Base-by-base conservation (phyloP, 1,140 invertebrate species). In the Antheraea pernyi region DNA sequence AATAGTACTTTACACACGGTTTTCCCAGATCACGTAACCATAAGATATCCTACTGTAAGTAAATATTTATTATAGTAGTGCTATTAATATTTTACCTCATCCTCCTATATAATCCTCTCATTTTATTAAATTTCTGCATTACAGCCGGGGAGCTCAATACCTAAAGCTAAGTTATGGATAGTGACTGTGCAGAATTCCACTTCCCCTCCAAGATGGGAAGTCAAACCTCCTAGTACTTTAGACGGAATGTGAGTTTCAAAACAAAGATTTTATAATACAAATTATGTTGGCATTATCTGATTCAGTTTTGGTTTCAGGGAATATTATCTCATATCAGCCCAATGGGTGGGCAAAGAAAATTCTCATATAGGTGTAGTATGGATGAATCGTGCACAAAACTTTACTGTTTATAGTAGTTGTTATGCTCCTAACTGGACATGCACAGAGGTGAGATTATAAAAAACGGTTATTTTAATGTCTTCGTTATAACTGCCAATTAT, bases 381-480 rank as follows among this genome's bases (percentile, higher is more conserved):
- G 96, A 96, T 98, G 94, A 98, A 97, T 79, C 94, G 98, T 75
- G 95, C 96, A 46, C 98, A 99, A 91, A 99, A 98, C 88, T 93
- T 96, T 48, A 97, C 95, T 75, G 93, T 97, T 59, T 95, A 97
- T 64, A 96, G 96, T 58, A 94, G 96, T 39, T 99, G 98, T 86
- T 94, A 94, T 16, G 93, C 94, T 7, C 94, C 95, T 3, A 95
- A 94, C 76, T 98, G 97, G 96, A 95, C 95, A 19, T 98, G 98
- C 85, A 93, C 95, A 74, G 96, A 97, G 94, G 97, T 97, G 88
- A 67, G 71, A 42, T 65, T 37, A 70, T 61, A 19, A 19, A 13
- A 61, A 36, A 30, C 1, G 11, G 3, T 36, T 5, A 39, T 66
- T 46, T 53, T 19, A 22, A 71, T 53, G 16, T 11, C 4, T 4